Percentiles rank a stretch among this genome's conserved stretches.
phyloP scores from a whole-genome alignment of 2,113 vertebrate genomes.

The Deroptyus accipitrinus region DNA sequence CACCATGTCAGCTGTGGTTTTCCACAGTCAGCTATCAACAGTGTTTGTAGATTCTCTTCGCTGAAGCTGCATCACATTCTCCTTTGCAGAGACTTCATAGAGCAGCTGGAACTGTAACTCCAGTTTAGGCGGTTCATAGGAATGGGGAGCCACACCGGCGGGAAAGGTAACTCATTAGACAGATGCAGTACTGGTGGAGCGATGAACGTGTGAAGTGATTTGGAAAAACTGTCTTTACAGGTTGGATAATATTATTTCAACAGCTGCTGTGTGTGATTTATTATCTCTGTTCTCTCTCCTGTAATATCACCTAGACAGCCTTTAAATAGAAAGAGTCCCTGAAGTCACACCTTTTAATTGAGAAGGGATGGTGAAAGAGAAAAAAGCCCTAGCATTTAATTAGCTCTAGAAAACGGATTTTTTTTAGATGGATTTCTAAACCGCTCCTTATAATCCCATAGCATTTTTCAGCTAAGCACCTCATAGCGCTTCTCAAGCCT shows the following conservation, averaged over 20 bases:
- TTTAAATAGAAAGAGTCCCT: slow-evolving; percentile 49
- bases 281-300: slow-evolving; percentile 26
- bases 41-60: not conserved
- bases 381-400: not conserved
- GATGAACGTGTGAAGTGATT: slow-evolving; percentile 26
- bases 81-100: not conserved
- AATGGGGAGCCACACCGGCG: not conserved
- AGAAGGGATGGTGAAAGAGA: not conserved
- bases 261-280: slow-evolving; percentile 43
- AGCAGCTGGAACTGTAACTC: not conserved
- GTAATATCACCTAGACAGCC: slow-evolving; percentile 38
- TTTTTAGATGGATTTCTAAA: slow-evolving; percentile 23
- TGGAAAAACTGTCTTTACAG: slow-evolving; percentile 35
- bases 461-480: slow-evolving; percentile 11
- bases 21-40: not conserved
- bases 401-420: slow-evolving; percentile 42
- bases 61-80: not conserved
- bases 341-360: slow-evolving; percentile 57
- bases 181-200: not conserved
- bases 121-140: rapidly evolving
- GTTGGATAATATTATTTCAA: slow-evolving; percentile 43
- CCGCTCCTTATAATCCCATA: not conserved
- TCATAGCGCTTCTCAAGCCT: not conserved
- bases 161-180: not conserved
- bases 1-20: not conserved